Evolutionary conservation across 2,888 invertebrate genomes (phyloP), one percentile per base, ranked within the genome.

Genomic region (Ormyrus thymus): DNA sequence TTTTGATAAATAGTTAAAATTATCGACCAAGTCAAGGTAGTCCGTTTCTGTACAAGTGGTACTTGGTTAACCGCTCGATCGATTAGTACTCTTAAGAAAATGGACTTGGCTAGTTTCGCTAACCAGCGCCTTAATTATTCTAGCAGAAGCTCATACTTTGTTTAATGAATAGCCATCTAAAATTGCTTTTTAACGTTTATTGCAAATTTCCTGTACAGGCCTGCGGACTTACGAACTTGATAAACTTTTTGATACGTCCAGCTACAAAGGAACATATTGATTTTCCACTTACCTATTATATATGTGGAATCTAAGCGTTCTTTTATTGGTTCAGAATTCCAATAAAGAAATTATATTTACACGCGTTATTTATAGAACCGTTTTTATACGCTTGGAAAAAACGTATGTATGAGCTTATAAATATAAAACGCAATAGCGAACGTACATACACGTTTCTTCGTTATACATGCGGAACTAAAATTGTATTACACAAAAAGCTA

Each of bases 301-400:
- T 29, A 29, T 29, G 29, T 29, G 29, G 29, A 29, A 29, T 29
- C 29, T 29, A 51, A 55, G 10, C 68, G 29, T 29, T 45, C 64
- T 73, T 73, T 72, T 73, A 48, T 29, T 29, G 7, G 55, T 45
- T 4, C n/a, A 29, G 8, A 64, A 64, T 55, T 55, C 29, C 56
- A 73, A 29, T 56, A 64, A 56, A 73, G 51, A 61, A 64, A 55
- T 53, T 64, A 51, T 71, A 73, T 64, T 73, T 64, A 56, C 53
- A 73, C 8, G 8, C 3, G n/a, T 7, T 55, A 72, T 72, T 72
- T 72, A 62, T 55, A 53, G 55, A 11, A 46, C 3, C 51, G 7
- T 64, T 64, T 55, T 68, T 45, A 51, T 55, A n/a, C 6, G 11
- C 55, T 8, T n/a, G 50, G 48, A 46, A 64, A 72, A 55, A 55